A percentile compares a stretch with the other conserved stretches of the same genome.
Evolutionary conservation across 2,888 invertebrate species (phyloP).

Genomic region (Eupithecia vulgata): DNA sequence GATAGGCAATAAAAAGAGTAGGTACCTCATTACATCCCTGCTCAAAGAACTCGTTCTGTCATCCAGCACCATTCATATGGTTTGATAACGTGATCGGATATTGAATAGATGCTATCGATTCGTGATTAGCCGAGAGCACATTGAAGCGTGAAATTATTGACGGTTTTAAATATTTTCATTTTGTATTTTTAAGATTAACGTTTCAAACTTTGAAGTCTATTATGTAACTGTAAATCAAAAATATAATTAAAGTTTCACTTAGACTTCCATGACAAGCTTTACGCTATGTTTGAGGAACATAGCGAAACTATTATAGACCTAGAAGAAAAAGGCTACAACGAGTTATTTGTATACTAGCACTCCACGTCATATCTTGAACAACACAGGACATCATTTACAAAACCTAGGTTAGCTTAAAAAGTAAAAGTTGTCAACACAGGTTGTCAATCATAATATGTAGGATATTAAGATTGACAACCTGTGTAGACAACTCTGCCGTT

Average conservation of each 20-base stretch:
- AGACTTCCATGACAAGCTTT: not conserved
- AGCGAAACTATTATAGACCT: not conserved
- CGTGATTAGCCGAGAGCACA: conserved; percentile 44
- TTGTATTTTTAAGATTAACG: not conserved
- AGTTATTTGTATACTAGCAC: no score
- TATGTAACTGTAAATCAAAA: not conserved
- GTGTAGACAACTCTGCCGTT: no score
- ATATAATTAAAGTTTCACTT: not conserved
- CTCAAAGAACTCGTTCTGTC: conserved; percentile 53
- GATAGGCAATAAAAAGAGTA: no score
- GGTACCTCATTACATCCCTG: conserved; percentile 20
- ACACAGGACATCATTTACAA: not conserved
- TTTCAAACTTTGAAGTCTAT: not conserved
- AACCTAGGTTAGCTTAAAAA: not conserved
- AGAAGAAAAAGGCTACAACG: not conserved
- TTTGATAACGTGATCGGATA: conserved; percentile 58
- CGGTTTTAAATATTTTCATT: conserved; percentile 17
- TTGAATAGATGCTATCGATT: conserved; percentile 61
- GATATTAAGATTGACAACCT: no score
- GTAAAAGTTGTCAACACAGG: no score
- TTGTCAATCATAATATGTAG: no score
- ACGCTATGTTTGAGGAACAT: not conserved
- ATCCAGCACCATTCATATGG: conserved; percentile 57
- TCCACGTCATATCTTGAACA: not conserved
- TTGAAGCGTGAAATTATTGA: conserved; percentile 32